Evolutionary conservation across 2,797 vertebrate genomes (phyloP).

Genomic region (Sebastolobus alascanus): DNA sequence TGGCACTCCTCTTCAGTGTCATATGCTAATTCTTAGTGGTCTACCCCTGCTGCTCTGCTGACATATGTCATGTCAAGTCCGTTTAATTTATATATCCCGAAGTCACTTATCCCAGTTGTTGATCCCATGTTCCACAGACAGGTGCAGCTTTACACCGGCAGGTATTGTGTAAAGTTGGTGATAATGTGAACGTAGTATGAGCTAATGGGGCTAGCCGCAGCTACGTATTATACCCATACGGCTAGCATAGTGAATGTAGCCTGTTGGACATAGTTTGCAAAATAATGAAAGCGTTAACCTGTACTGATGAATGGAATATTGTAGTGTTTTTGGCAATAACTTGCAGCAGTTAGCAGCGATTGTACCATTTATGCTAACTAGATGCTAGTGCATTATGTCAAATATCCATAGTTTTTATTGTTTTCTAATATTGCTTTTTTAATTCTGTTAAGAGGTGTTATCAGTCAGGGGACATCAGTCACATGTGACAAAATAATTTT

Average conservation of each 20-base stretch:
- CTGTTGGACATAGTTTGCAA: neutral
- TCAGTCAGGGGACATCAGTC: neutral
- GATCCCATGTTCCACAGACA: neutral
- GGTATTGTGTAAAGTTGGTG: neutral
- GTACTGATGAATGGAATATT: neutral
- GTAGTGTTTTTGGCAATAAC: neutral
- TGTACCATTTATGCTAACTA: neutral
- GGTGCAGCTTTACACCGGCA: neutral
- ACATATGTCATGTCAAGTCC: neutral
- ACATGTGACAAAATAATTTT: neutral
- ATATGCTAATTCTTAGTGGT: neutral
- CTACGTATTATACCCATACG: neutral
- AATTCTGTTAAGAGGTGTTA: neutral
- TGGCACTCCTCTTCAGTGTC: neutral
- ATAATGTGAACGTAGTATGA: neutral
- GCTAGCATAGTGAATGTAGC: neutral
- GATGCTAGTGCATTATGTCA: neutral
- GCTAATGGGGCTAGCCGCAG: neutral
- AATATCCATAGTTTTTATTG: neutral
- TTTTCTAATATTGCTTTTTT: neutral
- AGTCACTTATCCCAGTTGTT: neutral
- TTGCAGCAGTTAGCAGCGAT: neutral
- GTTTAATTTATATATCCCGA: neutral
- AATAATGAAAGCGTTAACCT: neutral
- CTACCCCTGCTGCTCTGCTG: neutral